phyloP scores from a whole-genome alignment of 2,113 vertebrate genomes.

The Nannobrachium achirus region DNA sequence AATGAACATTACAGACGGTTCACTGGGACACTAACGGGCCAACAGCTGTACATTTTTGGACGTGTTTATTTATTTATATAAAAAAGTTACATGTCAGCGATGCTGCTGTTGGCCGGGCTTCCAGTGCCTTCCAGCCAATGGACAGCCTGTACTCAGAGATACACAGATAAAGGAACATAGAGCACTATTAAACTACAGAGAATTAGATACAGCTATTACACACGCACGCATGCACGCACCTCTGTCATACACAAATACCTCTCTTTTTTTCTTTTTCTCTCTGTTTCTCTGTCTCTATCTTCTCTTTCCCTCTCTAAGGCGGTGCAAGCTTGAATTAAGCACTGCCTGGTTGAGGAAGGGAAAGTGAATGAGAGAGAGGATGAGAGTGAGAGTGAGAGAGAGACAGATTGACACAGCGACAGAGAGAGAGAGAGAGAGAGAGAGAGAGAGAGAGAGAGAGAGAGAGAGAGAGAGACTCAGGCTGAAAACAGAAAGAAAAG shows the following conservation, averaged over 20 bases:
- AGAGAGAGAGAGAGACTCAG: slow-evolving; percentile 21
- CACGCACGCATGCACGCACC: background rate
- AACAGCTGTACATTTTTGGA: slow-evolving; percentile 3
- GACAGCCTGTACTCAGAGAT: background rate
- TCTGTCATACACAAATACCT: too few species aligned
- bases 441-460: background rate
- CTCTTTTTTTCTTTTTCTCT: too few species aligned
- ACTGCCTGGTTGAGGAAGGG: slow-evolving; percentile 24
- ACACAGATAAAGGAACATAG: background rate
- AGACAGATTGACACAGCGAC: background rate
- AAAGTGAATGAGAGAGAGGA: slow-evolving; percentile 28
- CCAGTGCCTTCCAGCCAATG: slow-evolving; percentile 7
- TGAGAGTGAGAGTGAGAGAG: background rate
- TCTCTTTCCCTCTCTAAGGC: background rate
- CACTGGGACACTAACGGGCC: background rate
- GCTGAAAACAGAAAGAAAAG: slow-evolving; percentile 39
- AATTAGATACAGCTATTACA: too few species aligned
- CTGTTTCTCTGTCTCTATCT: too few species aligned
- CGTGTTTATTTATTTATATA: background rate
- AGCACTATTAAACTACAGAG: too few species aligned
- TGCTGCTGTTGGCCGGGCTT: slow-evolving; percentile 24
- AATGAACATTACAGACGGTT: background rate
- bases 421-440: slow-evolving; percentile 18
- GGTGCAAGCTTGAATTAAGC: background rate
- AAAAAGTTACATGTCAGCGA: background rate